Conservation (phyloP, 2,888 invertebrate genomes). For the Marronus borbonicus region DNA sequence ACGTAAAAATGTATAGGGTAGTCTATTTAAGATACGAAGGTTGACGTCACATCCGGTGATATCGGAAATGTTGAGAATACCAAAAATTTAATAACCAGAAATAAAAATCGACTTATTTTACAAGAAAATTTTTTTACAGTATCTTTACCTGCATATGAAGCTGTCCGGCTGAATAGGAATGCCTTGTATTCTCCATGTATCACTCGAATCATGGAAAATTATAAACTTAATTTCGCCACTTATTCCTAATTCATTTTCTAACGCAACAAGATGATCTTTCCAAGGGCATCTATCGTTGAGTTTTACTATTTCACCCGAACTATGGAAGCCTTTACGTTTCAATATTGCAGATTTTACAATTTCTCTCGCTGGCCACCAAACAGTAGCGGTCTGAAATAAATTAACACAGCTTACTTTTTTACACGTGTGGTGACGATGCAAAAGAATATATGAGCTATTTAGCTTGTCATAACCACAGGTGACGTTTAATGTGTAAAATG, state of each 20-base stretch:
- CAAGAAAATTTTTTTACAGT: neutral
- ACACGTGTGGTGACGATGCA: too few relatives aligned
- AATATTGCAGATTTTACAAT: slow-evolving; percentile 83
- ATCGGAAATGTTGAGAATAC: too few relatives aligned
- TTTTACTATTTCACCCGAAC: slow-evolving; percentile 87
- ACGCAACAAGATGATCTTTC: slow-evolving; percentile 88
- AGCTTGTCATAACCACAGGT: too few relatives aligned
- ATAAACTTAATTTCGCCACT: slow-evolving; percentile 80
- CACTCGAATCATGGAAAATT: slow-evolving; percentile 78
- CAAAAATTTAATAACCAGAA: too few relatives aligned
- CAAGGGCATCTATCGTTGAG: slow-evolving; percentile 86
- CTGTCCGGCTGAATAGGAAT: slow-evolving; percentile 83
- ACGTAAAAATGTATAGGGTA: too few relatives aligned
- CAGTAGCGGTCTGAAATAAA: slow-evolving; percentile 73
- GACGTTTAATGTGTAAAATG: too few relatives aligned
- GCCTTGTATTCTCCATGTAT: slow-evolving; percentile 88
- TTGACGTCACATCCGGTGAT: too few relatives aligned
- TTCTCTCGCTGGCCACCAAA: slow-evolving; percentile 91
- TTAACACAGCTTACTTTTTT: slow-evolving; percentile 11
- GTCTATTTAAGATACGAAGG: too few relatives aligned
- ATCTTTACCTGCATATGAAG: slow-evolving; percentile 78
- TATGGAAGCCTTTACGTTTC: slow-evolving; percentile 78
- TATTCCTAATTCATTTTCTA: slow-evolving; percentile 84
- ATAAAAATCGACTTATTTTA: too few relatives aligned
- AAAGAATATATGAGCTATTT: too few relatives aligned